Evolutionary conservation across 1,140 invertebrate genomes (phyloP), one percentile per base, ranked within the genome.

Genomic region (Dreissena polymorpha): DNA sequence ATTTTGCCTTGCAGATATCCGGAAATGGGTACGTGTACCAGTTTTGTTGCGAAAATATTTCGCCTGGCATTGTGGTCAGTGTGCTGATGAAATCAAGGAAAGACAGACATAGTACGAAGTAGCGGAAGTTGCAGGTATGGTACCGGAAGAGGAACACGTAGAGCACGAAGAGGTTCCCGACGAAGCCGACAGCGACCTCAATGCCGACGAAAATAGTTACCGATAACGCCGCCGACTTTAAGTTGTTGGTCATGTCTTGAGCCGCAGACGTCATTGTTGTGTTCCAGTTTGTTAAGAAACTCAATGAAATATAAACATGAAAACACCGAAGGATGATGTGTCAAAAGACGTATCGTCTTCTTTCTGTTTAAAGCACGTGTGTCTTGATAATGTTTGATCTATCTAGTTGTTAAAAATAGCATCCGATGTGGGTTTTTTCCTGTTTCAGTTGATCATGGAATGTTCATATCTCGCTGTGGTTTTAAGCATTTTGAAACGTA

Each of bases 21-120:
- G 64, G 60, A 3, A 57, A n/a, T 7, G 79, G 84, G 81, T 88
- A 89, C 0, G 83, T 88, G 86, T 88, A 89, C 84, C 87, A 88
- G 69, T 83, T 73, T 1, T 71, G 51, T 57, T 87, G 86, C 67
- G 88, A 86, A 0, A 88, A 63, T 13, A 88, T 86, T 63, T 89
- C 88, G 14, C 86, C 87, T 16, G 87, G 88, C 39, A 89, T 89
- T n/a, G 84, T 85, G 7, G 87, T 81, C n/a, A 81, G 57, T 55
- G 86, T 86, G 73, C 85, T 87, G n/a, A 85, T 68, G 5, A 89
- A 57, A 67, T 89, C 88, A 53, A 85, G 80, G 10, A 86, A 49
- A 5, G 86, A 85, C 57, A 89, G 72, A 13, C 83, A 85, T 60
- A 88, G 83, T 12, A 89, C 83, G 72, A 86, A 89, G 70, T 85